Evolutionary conservation across 2,888 invertebrate species (phyloP).

Genomic region (Drosophila limbata): DNA sequence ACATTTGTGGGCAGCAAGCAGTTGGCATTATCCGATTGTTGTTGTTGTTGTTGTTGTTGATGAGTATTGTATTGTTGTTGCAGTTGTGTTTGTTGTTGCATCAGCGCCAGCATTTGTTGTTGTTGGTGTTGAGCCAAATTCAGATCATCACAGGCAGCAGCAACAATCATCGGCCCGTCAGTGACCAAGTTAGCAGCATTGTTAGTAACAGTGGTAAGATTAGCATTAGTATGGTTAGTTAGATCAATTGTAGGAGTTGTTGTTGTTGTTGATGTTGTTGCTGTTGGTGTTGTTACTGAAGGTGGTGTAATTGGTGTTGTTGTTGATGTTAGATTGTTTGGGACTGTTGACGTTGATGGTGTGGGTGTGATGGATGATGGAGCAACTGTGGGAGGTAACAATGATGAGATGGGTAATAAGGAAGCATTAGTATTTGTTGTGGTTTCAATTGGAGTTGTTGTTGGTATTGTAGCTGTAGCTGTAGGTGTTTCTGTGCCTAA

Average conservation of each 20-base stretch:
- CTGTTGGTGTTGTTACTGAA: constrained; percentile 40
- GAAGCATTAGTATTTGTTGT: constrained; percentile 71
- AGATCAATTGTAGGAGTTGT: constrained; percentile 68
- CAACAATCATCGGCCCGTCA: constrained; percentile 43
- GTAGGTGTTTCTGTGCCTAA: constrained; percentile 28
- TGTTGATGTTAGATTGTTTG: constrained; percentile 46
- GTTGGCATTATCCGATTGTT: constrained; percentile 63
- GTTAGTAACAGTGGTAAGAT: constrained; percentile 83
- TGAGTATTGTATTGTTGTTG: constrained; percentile 80
- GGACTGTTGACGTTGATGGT: constrained; percentile 53
- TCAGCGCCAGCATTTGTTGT: constrained; percentile 82
- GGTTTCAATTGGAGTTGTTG: constrained; percentile 17
- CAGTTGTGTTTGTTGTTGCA: constrained; percentile 82
- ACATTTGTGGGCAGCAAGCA: constrained; percentile 46
- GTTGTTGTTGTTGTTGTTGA: constrained; percentile 47
- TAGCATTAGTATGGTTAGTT: constrained; percentile 80
- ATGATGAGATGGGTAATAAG: constrained; percentile 75
- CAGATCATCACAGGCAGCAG: constrained; percentile 41
- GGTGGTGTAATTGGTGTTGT: constrained; percentile 39
- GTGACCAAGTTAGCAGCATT: constrained; percentile 68
- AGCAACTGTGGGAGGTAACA: constrained; percentile 76
- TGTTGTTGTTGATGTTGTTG: constrained; percentile 48
- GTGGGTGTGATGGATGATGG: constrained; percentile 73
- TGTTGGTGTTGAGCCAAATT: constrained; percentile 64
- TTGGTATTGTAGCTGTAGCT: background rate